Percentiles rank a stretch among this genome's conserved stretches.
Evolutionary conservation across 2,888 invertebrate genomes (phyloP).

Genomic region (Drosophila borealis): DNA sequence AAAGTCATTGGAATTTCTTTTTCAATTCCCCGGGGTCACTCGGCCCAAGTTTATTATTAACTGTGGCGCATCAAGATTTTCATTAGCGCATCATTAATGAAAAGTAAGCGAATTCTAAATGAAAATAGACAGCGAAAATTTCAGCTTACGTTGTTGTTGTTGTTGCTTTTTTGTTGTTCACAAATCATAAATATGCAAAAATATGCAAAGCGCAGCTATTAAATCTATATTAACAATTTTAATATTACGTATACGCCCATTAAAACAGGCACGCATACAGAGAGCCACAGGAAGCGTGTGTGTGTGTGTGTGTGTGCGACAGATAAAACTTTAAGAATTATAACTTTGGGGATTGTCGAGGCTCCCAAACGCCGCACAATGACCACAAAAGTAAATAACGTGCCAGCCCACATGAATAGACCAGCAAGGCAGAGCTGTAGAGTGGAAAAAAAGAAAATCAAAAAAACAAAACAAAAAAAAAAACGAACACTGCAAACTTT

Average conservation of each 20-base stretch:
- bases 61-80: constrained; percentile 58
- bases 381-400: constrained; percentile 78
- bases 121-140: constrained; percentile 65
- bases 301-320: constrained; percentile 28
- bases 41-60: constrained; percentile 29
- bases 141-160: constrained; percentile 20
- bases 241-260: constrained; percentile 73
- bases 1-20: constrained; percentile 48
- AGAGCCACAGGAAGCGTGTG: constrained; percentile 2
- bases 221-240: constrained; percentile 37
- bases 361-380: constrained; percentile 62
- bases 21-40: constrained; percentile 6
- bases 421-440: constrained; percentile 15
- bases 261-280: constrained; percentile 41
- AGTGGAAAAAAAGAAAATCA: constrained; percentile 10
- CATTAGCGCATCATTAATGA: constrained; percentile 67
- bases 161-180: constrained; percentile 39
- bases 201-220: constrained; percentile 25
- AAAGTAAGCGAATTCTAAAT: constrained; percentile 68
- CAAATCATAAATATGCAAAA: constrained; percentile 76
- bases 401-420: constrained; percentile 31
- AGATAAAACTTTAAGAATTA: constrained; percentile 80
- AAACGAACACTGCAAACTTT: constrained; percentile 53
- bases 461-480: constrained; percentile 1
- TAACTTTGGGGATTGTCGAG: constrained; percentile 75